These are phyloP conservation scores for Enteromius unitaeniatus DNA, from an alignment of 2,797 vertebrate species.

Conservation along the genomic window DNA sequence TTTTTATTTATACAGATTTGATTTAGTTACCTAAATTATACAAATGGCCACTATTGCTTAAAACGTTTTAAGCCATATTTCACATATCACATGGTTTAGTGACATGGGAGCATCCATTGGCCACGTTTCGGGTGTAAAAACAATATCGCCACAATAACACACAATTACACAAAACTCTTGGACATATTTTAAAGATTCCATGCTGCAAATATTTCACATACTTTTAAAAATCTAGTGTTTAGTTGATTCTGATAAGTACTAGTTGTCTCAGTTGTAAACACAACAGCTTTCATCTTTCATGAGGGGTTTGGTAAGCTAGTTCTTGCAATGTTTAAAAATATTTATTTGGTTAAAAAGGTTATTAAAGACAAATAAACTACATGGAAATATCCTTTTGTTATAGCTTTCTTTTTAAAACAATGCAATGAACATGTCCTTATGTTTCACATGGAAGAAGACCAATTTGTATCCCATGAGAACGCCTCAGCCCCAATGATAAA, in stretches of 20 bases:
- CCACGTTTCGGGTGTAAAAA: too few species aligned
- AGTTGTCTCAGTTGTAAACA: too few species aligned
- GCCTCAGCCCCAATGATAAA: constrained; percentile 4
- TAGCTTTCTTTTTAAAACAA: background rate
- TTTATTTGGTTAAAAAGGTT: background rate
- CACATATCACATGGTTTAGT: too few species aligned
- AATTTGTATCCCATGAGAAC: background rate
- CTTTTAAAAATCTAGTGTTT: too few species aligned
- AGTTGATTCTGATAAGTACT: too few species aligned
- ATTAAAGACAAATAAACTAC: background rate
- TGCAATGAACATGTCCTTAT: background rate
- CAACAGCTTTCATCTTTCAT: too few species aligned
- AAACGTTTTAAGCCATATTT: background rate
- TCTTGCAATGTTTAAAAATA: background rate
- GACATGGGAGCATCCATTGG: too few species aligned
- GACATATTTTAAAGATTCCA: too few species aligned
- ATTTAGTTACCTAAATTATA: background rate
- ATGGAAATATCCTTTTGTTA: background rate
- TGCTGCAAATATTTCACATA: too few species aligned
- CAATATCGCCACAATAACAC: too few species aligned
- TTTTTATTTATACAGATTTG: background rate
- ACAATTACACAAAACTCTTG: too few species aligned
- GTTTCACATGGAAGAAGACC: background rate
- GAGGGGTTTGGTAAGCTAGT: background rate
- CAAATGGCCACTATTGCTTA: background rate